A percentile compares a stretch with the other conserved stretches of the same genome.
phyloP scores from a whole-genome alignment of 2,113 vertebrate species.

The Odontophorus gujanensis region DNA sequence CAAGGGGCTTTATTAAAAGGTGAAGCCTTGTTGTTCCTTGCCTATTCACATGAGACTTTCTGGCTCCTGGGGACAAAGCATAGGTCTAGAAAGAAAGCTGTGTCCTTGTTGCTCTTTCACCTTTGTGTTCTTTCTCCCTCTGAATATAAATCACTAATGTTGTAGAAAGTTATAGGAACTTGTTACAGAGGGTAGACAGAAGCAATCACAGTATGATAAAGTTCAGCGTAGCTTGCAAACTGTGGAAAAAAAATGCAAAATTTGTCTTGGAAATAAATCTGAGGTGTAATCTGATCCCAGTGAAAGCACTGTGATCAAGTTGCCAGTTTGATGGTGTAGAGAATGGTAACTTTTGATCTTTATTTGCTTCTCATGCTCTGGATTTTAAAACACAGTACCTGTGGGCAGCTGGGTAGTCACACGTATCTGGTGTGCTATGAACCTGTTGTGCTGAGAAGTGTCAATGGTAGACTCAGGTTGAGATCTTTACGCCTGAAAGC shows the following conservation, averaged over 20 bases:
- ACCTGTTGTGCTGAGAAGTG: neutral
- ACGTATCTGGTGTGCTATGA: neutral
- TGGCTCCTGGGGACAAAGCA: slow-evolving; percentile 17
- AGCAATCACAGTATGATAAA: neutral
- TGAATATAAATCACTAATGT: neutral
- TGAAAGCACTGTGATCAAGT: neutral
- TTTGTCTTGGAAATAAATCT: neutral
- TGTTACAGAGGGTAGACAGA: neutral
- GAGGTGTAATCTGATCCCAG: neutral
- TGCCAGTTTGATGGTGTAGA: neutral
- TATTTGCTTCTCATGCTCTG: neutral
- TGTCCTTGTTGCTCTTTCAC: slow-evolving; percentile 2
- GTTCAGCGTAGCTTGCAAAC: neutral
- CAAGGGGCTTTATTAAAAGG: slow-evolving; percentile 35
- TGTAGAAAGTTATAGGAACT: neutral
- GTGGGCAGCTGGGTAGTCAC: neutral
- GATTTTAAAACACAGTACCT: neutral
- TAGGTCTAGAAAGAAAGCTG: slow-evolving; percentile 16
- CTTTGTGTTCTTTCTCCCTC: neutral
- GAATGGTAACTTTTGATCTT: neutral
- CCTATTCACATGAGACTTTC: slow-evolving; percentile 17
- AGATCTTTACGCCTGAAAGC: neutral
- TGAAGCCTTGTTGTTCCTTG: slow-evolving; percentile 2
- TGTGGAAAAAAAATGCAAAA: neutral
- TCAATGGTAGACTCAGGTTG: neutral